Conservation (phyloP, 2,113 vertebrate species). For the Zapornia atra region DNA sequence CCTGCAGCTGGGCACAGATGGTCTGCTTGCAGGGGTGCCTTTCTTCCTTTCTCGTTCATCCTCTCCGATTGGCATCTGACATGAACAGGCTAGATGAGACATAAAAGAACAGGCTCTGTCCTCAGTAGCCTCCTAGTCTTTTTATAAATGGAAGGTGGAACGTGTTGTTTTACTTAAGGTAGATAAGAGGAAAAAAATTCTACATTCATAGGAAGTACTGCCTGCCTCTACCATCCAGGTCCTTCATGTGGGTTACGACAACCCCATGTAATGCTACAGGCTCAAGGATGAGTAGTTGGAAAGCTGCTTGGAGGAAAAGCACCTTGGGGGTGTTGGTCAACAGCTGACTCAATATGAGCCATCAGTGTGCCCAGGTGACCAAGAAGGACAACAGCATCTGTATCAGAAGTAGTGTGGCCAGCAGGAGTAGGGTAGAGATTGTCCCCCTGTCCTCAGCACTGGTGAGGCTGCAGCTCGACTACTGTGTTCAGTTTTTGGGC, state of each 20-base stretch:
- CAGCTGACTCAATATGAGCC: background rate
- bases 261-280: background rate
- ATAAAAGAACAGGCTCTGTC: background rate
- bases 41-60: background rate
- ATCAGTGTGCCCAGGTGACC: background rate
- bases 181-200: background rate
- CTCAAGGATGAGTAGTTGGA: too few species aligned
- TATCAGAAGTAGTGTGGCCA: background rate
- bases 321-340: too few species aligned
- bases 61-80: background rate
- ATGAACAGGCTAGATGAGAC: background rate
- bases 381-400: background rate
- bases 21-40: background rate
- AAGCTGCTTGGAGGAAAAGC: background rate
- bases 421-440: background rate
- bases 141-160: background rate
- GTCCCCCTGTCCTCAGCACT: too few species aligned
- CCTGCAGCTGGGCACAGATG: rapidly evolving
- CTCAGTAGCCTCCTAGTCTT: background rate
- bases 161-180: background rate
- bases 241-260: background rate
- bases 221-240: background rate
- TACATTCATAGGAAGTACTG: background rate
- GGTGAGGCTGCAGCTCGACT: background rate
- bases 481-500: background rate